Evolutionary conservation across 2,113 vertebrate species (phyloP).

Genomic region (Phaethornis superciliosus): DNA sequence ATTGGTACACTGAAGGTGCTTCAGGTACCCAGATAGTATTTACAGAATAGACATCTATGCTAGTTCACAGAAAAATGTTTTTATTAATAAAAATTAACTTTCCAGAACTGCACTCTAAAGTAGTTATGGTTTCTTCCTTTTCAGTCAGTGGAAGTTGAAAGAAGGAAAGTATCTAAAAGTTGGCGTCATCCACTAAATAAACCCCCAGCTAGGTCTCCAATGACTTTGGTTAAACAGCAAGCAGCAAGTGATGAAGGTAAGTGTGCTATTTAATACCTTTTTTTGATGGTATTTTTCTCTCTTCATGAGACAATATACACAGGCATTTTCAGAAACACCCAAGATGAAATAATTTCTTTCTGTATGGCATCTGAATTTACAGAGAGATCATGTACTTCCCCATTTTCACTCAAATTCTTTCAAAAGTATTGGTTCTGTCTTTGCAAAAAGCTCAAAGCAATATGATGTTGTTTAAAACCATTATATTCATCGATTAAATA

Average conservation of each 20-base stretch:
- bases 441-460: neutral
- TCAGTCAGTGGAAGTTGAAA: slow-evolving; percentile 55
- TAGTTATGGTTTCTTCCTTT: neutral
- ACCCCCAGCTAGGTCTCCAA: slow-evolving; percentile 87
- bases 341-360: neutral
- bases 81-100: neutral
- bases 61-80: neutral
- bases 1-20: neutral
- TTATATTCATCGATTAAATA: neutral
- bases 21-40: neutral
- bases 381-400: neutral
- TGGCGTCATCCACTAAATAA: slow-evolving; percentile 78
- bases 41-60: neutral
- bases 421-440: neutral
- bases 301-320: neutral
- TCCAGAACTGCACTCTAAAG: neutral
- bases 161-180: slow-evolving; percentile 74
- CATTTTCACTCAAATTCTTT: neutral
- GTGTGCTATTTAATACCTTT: neutral
- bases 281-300: neutral
- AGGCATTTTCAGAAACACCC: neutral
- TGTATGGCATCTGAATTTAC: neutral
- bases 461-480: neutral
- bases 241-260: slow-evolving; percentile 88
- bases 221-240: slow-evolving; percentile 91